A percentile compares a stretch with the other conserved stretches of the same genome.
These are phyloP conservation scores for Botrylloides violaceus DNA, from an alignment of 23 tunicate species.

Conservation along the genomic window DNA sequence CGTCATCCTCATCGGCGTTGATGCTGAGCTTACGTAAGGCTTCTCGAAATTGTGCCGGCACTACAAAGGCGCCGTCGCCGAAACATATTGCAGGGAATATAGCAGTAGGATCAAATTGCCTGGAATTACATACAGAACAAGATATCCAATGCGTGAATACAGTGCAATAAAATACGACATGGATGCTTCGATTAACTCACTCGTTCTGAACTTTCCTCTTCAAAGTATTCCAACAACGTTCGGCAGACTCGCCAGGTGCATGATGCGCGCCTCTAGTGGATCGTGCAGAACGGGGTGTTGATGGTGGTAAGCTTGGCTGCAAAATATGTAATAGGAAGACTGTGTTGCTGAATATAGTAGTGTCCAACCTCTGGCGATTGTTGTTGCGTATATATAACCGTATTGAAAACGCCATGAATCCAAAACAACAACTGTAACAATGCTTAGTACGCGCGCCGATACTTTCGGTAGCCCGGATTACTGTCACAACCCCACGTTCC, in stretches of 20 bases:
- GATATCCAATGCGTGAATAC: not conserved
- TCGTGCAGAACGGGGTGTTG: constrained; percentile 23
- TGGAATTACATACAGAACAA: constrained; percentile 7
- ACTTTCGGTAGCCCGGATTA: too few species aligned
- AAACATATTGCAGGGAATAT: constrained; percentile 74
- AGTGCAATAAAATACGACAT: too few species aligned
- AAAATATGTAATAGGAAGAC: too few species aligned
- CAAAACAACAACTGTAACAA: too few species aligned
- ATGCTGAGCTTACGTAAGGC: constrained; percentile 42
- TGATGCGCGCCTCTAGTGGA: constrained; percentile 13
- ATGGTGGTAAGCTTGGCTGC: constrained; percentile 10
- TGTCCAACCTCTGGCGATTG: too few species aligned
- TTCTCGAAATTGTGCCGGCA: constrained; percentile 86
- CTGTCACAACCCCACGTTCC: too few species aligned
- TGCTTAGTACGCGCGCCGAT: too few species aligned
- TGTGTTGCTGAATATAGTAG: too few species aligned
- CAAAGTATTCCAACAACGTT: constrained; percentile 43
- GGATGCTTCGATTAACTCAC: too few species aligned
- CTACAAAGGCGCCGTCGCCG: constrained; percentile 75
- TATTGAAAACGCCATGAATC: too few species aligned
- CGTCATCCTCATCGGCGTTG: constrained; percentile 46
- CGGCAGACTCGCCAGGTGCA: constrained; percentile 29
- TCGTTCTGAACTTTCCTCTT: constrained; percentile 34
- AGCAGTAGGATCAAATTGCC: constrained; percentile 44
- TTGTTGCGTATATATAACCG: too few species aligned